Conservation (phyloP, 64 coral and sea anemone genomes). For the Montipora foliosa region DNA sequence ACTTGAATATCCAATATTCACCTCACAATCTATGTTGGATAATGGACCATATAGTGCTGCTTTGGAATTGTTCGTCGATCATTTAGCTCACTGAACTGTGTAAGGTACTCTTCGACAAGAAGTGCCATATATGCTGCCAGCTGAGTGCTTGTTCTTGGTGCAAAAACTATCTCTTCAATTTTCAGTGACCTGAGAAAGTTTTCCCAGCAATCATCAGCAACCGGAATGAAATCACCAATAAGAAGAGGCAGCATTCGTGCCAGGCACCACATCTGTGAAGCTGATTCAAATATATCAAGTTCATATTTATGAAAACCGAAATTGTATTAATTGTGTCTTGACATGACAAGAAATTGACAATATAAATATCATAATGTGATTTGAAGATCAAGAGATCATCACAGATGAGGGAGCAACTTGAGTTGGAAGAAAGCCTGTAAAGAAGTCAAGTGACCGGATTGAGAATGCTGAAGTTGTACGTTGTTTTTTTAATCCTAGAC, state of each 20-base stretch:
- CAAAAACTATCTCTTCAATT: constrained; percentile 61
- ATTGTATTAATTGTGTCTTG: no score
- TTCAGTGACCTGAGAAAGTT: constrained; percentile 16
- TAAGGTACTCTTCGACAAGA: constrained; percentile 62
- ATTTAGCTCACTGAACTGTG: constrained; percentile 32
- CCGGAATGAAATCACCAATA: constrained; percentile 42
- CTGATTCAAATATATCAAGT: no score
- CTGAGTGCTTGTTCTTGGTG: constrained; percentile 30
- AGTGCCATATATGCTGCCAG: constrained; percentile 67
- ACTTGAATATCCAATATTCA: not conserved
- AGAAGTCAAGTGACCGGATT: no score
- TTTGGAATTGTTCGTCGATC: constrained; percentile 50
- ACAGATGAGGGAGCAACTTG: no score
- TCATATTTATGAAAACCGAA: no score
- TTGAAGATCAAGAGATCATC: no score
- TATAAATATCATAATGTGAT: no score
- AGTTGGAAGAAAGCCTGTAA: no score
- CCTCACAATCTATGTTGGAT: constrained; percentile 67
- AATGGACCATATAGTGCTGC: constrained; percentile 80
- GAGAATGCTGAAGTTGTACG: no score
- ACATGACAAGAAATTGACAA: no score
- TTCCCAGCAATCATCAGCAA: constrained; percentile 11
- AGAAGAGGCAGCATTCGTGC: not conserved
- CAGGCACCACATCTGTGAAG: no score
- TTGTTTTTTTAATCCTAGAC: no score